Evolutionary conservation across 1,140 invertebrate genomes (phyloP).

Genomic region (Sycobia sp.): DNA sequence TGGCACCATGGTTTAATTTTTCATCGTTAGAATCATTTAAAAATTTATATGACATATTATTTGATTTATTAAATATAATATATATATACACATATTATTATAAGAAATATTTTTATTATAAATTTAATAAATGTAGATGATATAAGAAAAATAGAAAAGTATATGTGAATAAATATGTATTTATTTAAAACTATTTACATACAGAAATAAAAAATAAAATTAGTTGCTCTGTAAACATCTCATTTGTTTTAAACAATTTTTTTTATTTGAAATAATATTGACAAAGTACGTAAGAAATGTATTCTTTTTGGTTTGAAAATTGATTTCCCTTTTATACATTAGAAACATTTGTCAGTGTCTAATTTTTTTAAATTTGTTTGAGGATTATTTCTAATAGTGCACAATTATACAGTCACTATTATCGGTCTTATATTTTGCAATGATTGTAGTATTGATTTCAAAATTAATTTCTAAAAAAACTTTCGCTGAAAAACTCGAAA

Average conservation of each 20-base stretch:
- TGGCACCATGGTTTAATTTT: too few relatives aligned
- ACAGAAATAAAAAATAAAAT: constrained; percentile 5
- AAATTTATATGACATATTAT: too few relatives aligned
- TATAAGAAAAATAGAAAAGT: not conserved
- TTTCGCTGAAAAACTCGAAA: too few relatives aligned
- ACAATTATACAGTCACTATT: too few relatives aligned
- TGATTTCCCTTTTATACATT: not conserved
- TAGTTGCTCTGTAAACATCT: too few relatives aligned
- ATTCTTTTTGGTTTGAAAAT: not conserved
- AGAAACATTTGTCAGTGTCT: not conserved
- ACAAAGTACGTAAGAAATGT: too few relatives aligned
- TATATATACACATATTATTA: not conserved
- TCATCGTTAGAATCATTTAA: too few relatives aligned
- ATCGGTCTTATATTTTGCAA: too few relatives aligned
- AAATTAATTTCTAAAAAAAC: too few relatives aligned
- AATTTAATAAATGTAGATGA: not conserved
- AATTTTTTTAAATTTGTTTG: not conserved
- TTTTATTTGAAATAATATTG: not conserved
- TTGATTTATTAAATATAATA: too few relatives aligned
- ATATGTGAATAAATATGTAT: constrained; percentile 30
- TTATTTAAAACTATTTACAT: constrained; percentile 35
- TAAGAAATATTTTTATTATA: not conserved
- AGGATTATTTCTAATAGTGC: not conserved
- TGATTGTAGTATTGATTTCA: too few relatives aligned
- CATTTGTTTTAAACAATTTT: too few relatives aligned